Base-by-base conservation (phyloP, 2,113 vertebrate species). In the Cepphus grylle region DNA sequence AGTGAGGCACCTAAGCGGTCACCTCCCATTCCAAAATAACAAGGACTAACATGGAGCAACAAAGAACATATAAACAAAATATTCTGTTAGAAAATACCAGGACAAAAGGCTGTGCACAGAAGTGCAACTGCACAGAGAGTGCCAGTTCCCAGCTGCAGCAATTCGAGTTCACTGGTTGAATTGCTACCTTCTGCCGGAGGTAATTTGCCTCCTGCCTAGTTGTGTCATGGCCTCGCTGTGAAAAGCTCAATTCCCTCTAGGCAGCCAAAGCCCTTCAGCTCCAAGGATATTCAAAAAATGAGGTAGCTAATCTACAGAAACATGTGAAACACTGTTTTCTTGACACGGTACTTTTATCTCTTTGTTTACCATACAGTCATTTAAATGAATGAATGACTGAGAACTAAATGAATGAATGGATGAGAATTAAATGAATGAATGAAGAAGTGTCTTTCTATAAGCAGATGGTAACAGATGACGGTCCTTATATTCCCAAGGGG, bases 191-290 rank as follows among this genome's bases (percentile, higher is more conserved):
- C 72, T 78, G 70, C 78, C 2, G 6, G 56, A 58, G 65, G 90
- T 61, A 30, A 91, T 82, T 38, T 81, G 74, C 65, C 70, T 94
- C 76, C 87, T 90, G 87, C 90, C 65, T 85, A 27, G 65, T 81
- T 26, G 34, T 86, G 86, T 79, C 43, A 13, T 23, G 42, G 66
- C 62, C 81, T 93, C 26, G 8, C 36, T 55, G 65, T 27, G 87
- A 61, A 94, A 89, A 81, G 47, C 65, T 95, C 77, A 67, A 56
- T 65, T 81, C 88, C 73, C 86, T 67, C 47, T 7, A 76, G 66
- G 93, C 84, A 93, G 66, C 58, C 81, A 90, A 53, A 94, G 74
- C 66, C 74, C 84, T 85, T 63, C 90, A 76, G 52, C 56, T 93
- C 34, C 66, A 77, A 40, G 25, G 50, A 49, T 30, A 69, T 26